phyloP scores from a whole-genome alignment of 2,113 vertebrate species.

The Todiramphus saurophagus region DNA sequence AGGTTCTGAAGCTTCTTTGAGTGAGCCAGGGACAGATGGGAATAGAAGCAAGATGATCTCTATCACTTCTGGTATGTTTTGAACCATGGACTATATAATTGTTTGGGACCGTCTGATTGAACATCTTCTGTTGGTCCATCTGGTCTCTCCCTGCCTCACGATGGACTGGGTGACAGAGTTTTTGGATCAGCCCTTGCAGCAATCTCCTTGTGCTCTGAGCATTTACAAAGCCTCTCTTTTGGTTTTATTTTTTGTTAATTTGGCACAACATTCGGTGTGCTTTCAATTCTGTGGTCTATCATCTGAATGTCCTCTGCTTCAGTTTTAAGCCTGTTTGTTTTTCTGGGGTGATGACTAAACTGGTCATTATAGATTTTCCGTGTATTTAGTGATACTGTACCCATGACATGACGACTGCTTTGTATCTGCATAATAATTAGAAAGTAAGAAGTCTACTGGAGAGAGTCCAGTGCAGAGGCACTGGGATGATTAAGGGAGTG shows the following conservation, averaged over 20 bases:
- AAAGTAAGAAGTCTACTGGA: not conserved
- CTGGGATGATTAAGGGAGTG: too few species aligned
- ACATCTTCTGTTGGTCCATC: conserved; percentile 21
- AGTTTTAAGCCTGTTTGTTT: not conserved
- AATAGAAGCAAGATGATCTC: not conserved
- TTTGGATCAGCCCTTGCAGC: not conserved
- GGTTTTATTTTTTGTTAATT: not conserved
- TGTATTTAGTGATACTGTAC: not conserved
- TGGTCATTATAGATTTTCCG: not conserved
- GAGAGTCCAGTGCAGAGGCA: too few species aligned
- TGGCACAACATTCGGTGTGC: not conserved
- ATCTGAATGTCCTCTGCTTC: not conserved
- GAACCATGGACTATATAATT: not conserved
- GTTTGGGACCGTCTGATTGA: not conserved
- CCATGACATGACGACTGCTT: not conserved
- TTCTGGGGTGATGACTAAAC: not conserved
- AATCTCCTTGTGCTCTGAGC: not conserved
- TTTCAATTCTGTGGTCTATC: not conserved
- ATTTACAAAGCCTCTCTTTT: not conserved
- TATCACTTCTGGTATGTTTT: conserved; percentile 4
- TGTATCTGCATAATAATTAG: not conserved
- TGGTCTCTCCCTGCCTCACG: not conserved
- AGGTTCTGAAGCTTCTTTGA: not conserved
- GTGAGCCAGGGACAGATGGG: conserved; percentile 31
- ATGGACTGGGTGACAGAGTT: not conserved